Conservation (phyloP, 1,140 invertebrate genomes). For the Dreissena polymorpha region DNA sequence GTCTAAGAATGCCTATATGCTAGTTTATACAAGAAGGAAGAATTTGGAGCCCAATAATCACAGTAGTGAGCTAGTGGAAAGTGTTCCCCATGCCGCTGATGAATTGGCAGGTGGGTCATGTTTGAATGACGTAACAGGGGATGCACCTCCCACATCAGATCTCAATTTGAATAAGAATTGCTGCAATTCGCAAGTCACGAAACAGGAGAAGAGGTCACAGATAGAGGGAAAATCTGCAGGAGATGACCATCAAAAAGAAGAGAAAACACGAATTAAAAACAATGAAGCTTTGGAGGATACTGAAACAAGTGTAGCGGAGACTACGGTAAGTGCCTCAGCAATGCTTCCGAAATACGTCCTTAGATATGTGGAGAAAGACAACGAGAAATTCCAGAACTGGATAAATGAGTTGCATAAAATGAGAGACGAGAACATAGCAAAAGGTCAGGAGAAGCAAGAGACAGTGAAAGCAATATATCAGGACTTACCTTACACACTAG, state of each 20-base stretch:
- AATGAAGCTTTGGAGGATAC: background rate
- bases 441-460: constrained; percentile 77
- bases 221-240: no score
- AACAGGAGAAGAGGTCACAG: background rate
- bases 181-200: background rate
- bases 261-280: background rate
- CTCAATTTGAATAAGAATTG: background rate
- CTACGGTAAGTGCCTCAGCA: constrained; percentile 1
- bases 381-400: constrained; percentile 79
- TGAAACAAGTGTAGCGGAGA: constrained; percentile 2
- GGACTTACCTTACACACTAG: constrained; percentile 36
- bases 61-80: background rate
- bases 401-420: constrained; percentile 73
- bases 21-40: constrained; percentile 81
- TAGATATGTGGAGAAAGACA: constrained; percentile 78
- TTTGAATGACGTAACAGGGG: background rate
- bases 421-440: constrained; percentile 80
- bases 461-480: constrained; percentile 68
- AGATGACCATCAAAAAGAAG: no score
- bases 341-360: constrained; percentile 64
- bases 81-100: background rate
- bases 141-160: background rate
- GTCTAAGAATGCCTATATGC: constrained; percentile 85
- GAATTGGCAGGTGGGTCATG: background rate
- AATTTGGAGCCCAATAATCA: constrained; percentile 29